Evolutionary conservation across 2,113 vertebrate species (phyloP), one percentile per base, ranked within the genome.

Genomic region (Eira barbara): DNA sequence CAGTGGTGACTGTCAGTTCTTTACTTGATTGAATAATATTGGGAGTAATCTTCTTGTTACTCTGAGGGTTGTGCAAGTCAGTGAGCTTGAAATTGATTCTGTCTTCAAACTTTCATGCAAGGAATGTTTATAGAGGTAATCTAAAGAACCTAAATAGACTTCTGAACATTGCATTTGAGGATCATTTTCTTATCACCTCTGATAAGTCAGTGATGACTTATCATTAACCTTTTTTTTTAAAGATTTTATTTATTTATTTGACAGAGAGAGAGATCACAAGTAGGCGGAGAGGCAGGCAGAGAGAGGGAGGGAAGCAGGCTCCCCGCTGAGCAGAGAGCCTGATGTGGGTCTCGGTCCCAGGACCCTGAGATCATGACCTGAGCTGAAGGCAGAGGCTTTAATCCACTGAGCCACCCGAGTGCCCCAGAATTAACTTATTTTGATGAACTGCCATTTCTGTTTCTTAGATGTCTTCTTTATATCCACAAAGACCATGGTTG

Each of bases 381-480:
- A 42, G 39, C 39, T 42, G 39, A 42, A 42, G 39, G 39, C 39
- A 42, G 39, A 42, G 39, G 39, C 39, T 42, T 42, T 42, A 42
- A 42, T 5, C 39, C 39, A 5, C 4, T 42, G 39, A 42, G 39
- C 39, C 39, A 5, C 39, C 39, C 39, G 5, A 5, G 39, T 42
- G 39, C 39, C 39, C 39, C 39, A 73, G 59, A 91, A 65, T 94
- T 89, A 49, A 55, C 52, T 52, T 93, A 34, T 52, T 90, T 63
- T 89, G 15, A 95, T 85, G 63, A 97, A 74, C 61, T 95, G 73
- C 74, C 52, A 42, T 52, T 91, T 97, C 42, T 71, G 18, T 4
- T 76, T 63, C 87, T 97, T 96, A 45, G 27, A 78, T 89, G 42
- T 69, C 65, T 34, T 97, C 27, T 94, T 86, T 9, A 80, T 78